A percentile compares a stretch with the other conserved stretches of the same genome.
These are phyloP conservation scores for Apostichopus parvimensis DNA, from an alignment of 35 echinoderm and acorn worm genomes.

Conservation along the genomic window DNA sequence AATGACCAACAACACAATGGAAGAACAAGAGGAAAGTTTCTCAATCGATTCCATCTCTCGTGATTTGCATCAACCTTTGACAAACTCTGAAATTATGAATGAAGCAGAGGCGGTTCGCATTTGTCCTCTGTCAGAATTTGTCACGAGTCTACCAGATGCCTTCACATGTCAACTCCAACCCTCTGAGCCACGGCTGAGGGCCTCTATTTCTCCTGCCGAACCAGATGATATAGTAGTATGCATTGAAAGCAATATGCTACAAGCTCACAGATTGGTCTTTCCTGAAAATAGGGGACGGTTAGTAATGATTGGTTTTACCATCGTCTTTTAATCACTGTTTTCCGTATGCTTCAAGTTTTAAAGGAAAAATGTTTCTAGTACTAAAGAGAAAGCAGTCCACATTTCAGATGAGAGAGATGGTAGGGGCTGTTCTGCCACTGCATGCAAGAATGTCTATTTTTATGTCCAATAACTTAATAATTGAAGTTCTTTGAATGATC, in stretches of 20 bases:
- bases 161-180: background rate
- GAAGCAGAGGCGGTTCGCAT: constrained; percentile 13
- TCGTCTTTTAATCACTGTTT: too few species aligned
- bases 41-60: background rate
- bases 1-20: background rate
- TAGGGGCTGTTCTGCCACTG: too few species aligned
- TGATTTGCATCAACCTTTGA: background rate
- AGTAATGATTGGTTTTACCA: too few species aligned
- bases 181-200: constrained; percentile 19
- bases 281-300: constrained; percentile 48
- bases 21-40: background rate
- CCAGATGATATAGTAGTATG: constrained; percentile 23
- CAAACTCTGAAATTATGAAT: background rate
- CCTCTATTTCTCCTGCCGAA: background rate
- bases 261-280: constrained; percentile 16
- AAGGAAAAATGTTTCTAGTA: too few species aligned
- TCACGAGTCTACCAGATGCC: background rate
- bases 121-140: constrained; percentile 29
- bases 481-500: too few species aligned
- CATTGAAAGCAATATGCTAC: constrained; percentile 21
- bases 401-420: too few species aligned
- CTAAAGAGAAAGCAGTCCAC: too few species aligned
- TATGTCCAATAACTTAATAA: too few species aligned
- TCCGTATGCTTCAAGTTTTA: too few species aligned
- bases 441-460: too few species aligned